A percentile compares a stretch with the other conserved stretches of the same genome.
Conservation (phyloP, 2,888 invertebrate species). For the Dynastes maya region DNA sequence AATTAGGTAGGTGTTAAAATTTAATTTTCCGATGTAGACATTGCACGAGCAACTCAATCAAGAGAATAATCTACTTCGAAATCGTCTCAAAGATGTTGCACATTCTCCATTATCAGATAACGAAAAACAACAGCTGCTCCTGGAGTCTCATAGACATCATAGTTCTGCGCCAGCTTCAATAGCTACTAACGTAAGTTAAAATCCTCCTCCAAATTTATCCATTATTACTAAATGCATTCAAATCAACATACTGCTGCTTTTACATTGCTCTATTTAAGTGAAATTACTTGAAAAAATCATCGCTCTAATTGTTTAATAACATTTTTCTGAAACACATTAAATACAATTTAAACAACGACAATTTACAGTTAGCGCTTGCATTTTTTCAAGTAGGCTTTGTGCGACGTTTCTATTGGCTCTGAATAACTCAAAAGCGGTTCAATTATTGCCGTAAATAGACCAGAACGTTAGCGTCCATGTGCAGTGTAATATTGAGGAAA, state of each 20-base stretch:
- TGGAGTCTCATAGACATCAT: constrained; percentile 80
- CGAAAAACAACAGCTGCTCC: constrained; percentile 86
- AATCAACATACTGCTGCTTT: not conserved
- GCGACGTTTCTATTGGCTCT: too few species aligned
- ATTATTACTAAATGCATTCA: not conserved
- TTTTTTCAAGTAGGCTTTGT: too few species aligned
- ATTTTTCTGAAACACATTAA: not conserved
- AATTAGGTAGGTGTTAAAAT: too few species aligned
- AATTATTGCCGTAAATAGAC: constrained; percentile 2
- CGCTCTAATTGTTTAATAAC: not conserved
- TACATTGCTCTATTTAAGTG: too few species aligned
- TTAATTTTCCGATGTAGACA: constrained; percentile 73
- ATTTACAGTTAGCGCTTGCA: not conserved
- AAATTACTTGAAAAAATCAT: not conserved
- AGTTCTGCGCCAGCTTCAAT: constrained; percentile 89
- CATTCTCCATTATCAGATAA: constrained; percentile 88
- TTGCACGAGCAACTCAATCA: constrained; percentile 80
- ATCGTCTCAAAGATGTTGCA: constrained; percentile 83
- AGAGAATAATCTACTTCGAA: constrained; percentile 84
- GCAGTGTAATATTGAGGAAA: too few species aligned
- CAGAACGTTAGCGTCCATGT: not conserved
- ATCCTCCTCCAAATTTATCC: not conserved
- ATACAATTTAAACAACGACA: not conserved
- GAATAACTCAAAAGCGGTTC: not conserved
- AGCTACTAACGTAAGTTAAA: constrained; percentile 69